Conservation (phyloP, 2,888 invertebrate genomes). For the Torymus tubicola region DNA sequence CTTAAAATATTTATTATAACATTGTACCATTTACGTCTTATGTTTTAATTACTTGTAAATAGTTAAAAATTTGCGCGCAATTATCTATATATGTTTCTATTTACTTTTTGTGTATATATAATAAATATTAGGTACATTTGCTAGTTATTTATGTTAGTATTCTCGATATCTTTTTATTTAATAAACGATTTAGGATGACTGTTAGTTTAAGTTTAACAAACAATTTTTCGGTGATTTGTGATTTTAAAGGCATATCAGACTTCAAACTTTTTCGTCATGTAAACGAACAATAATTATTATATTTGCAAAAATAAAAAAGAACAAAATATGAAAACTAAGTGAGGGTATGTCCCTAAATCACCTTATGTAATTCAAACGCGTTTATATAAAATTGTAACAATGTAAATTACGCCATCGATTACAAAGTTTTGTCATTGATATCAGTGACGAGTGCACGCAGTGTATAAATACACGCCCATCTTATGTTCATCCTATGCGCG, state of each 20-base stretch:
- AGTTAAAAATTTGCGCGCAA: conserved; percentile 19
- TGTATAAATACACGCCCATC: conserved; percentile 31
- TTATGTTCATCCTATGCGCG: conserved; percentile 38
- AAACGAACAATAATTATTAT: conserved; percentile 27
- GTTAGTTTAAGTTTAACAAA: conserved; percentile 44
- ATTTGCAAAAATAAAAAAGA: conserved; percentile 11
- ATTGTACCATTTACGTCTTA: conserved; percentile 9
- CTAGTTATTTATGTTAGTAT: conserved; percentile 9
- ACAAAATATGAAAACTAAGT: not conserved
- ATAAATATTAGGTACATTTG: not conserved
- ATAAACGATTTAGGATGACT: conserved; percentile 43
- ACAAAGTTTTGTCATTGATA: conserved; percentile 10
- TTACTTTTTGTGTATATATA: conserved; percentile 41
- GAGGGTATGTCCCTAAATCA: conserved; percentile 18
- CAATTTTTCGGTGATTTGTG: conserved; percentile 45
- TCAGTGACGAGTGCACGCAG: not conserved
- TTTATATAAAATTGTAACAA: conserved; percentile 15
- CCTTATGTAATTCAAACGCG: conserved; percentile 11
- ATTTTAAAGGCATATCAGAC: conserved; percentile 50
- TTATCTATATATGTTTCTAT: conserved; percentile 38
- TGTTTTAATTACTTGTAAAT: conserved; percentile 16
- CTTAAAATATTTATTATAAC: conserved; percentile 34
- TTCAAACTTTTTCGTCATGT: conserved; percentile 26
- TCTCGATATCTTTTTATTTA: not conserved
- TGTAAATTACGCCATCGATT: conserved; percentile 29